Evolutionary conservation across 1,140 invertebrate genomes (phyloP).

Genomic region (Drosophila triauraria): DNA sequence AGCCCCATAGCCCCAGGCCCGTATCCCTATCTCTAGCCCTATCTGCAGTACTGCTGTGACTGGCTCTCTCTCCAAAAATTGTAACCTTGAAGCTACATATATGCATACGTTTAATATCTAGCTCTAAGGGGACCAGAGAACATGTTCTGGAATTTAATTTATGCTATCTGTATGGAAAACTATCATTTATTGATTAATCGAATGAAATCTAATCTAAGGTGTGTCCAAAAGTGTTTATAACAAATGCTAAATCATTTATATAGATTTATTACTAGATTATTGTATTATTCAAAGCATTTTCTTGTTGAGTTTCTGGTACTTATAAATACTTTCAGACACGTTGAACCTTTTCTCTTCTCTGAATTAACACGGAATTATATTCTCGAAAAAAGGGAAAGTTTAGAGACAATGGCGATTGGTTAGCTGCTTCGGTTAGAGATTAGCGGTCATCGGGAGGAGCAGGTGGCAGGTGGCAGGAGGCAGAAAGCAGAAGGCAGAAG

Average conservation of each 20-base stretch:
- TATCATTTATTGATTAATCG: neutral
- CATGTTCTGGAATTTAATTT: neutral
- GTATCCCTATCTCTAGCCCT: constrained; percentile 21
- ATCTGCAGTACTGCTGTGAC: constrained; percentile 4
- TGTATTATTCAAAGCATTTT: neutral
- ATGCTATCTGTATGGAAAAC: neutral
- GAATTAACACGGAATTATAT: neutral
- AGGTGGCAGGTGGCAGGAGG: constrained; percentile 5
- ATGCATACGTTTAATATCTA: constrained; percentile 2
- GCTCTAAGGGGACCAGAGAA: neutral
- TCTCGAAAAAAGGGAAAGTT: neutral
- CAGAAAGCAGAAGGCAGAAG: neutral
- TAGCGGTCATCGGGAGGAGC: constrained; percentile 11
- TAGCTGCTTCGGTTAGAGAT: constrained; percentile 7
- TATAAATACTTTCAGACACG: constrained; percentile 5
- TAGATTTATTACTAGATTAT: constrained; percentile 6
- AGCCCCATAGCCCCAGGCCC: neutral
- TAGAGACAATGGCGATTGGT: constrained; percentile 1
- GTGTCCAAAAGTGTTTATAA: constrained; percentile 4
- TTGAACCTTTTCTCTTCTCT: too few relatives aligned
- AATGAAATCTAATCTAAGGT: constrained; percentile 7
- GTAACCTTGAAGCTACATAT: neutral
- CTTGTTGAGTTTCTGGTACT: too few relatives aligned
- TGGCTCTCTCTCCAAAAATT: neutral
- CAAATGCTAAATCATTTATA: neutral